phyloP scores from a whole-genome alignment of 2,797 vertebrate genomes.

The Thaleichthys pacificus region DNA sequence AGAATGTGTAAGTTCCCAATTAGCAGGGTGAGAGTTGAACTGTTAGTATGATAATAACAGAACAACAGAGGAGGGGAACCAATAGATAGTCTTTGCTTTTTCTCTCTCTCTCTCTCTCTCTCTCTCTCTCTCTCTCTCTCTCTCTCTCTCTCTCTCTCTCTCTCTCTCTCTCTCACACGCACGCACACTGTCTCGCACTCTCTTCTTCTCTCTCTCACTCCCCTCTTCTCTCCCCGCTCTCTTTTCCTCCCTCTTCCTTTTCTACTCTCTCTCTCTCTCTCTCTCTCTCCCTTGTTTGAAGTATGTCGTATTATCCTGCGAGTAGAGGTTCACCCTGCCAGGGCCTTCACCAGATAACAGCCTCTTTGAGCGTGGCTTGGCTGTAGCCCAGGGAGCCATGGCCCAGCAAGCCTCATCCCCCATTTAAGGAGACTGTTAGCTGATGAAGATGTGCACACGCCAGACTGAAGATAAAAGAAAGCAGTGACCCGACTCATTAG shows the following conservation, averaged over 20 bases:
- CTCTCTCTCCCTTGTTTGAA: neutral
- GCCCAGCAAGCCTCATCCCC: slow-evolving; percentile 70
- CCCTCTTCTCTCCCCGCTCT: too few species aligned
- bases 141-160: too few species aligned
- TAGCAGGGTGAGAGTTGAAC: slow-evolving; percentile 69
- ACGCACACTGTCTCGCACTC: too few species aligned
- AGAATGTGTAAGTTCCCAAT: slow-evolving; percentile 75
- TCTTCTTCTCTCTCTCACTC: too few species aligned
- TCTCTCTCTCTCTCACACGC: too few species aligned
- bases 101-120: too few species aligned
- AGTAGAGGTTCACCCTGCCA: slow-evolving; percentile 60
- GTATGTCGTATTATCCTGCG: slow-evolving; percentile 52
- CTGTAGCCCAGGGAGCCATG: slow-evolving; percentile 69
- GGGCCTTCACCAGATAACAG: slow-evolving; percentile 65
- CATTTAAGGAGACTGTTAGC: slow-evolving; percentile 80
- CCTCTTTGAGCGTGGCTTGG: slow-evolving; percentile 71
- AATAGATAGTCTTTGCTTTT: too few species aligned
- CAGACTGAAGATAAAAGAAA: slow-evolving; percentile 94
- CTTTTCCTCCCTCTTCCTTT: too few species aligned
- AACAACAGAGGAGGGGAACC: slow-evolving; percentile 54
- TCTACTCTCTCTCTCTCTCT: too few species aligned
- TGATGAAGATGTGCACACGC: slow-evolving; percentile 84
- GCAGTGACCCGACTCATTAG: slow-evolving; percentile 97
- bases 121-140: too few species aligned
- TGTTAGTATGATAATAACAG: slow-evolving; percentile 69